phyloP scores from a whole-genome alignment of 2,888 invertebrate genomes.

The Noctua pronuba region DNA sequence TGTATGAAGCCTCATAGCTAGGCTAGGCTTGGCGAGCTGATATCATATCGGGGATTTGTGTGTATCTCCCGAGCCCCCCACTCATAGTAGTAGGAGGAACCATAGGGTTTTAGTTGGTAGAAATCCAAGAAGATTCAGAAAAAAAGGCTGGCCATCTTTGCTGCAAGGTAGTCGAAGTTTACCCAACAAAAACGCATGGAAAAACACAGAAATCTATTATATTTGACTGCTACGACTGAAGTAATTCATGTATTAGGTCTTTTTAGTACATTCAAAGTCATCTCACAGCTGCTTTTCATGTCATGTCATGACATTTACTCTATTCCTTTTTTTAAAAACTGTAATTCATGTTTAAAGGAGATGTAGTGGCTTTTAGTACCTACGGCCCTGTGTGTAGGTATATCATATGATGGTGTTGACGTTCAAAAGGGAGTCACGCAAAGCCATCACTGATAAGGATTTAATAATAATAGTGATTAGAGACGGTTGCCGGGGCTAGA shows the following conservation, averaged over 20 bases:
- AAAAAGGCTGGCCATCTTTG: background rate
- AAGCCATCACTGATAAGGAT: slow-evolving; percentile 75
- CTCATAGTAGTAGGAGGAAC: background rate
- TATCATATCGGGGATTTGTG: background rate
- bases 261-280: too few species aligned
- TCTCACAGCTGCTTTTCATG: too few species aligned
- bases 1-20: background rate
- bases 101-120: background rate
- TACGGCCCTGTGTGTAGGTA: background rate
- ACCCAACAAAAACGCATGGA: background rate
- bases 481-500: slow-evolving; percentile 82
- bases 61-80: background rate
- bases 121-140: background rate
- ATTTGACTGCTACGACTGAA: background rate
- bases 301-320: too few species aligned
- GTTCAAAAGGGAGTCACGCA: slow-evolving; percentile 73
- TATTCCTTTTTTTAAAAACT: too few species aligned
- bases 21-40: background rate
- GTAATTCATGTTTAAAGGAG: too few species aligned
- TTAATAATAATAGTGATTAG: slow-evolving; percentile 71
- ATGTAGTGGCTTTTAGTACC: background rate
- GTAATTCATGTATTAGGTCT: background rate
- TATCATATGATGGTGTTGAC: slow-evolving; percentile 67
- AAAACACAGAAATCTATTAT: background rate
- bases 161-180: background rate